phyloP scores from a whole-genome alignment of 2,797 vertebrate species.

The Arctocebus calabarensis region DNA sequence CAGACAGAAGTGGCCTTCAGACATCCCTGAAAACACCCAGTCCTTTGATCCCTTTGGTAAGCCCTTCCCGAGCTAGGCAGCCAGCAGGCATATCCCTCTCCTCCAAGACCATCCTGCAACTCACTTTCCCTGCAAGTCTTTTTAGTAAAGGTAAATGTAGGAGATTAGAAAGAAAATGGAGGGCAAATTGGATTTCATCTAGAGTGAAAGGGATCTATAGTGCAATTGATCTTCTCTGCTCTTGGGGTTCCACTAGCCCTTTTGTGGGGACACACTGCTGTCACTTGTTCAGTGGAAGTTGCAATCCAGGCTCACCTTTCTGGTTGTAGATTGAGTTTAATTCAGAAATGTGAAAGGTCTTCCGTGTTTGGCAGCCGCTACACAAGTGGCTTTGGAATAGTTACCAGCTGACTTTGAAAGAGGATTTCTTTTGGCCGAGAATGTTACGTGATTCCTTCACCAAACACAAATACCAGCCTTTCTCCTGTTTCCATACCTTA shows the following conservation, averaged over 20 bases:
- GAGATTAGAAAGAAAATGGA: constrained; percentile 49
- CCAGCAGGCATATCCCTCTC: not conserved
- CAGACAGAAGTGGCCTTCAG: not conserved
- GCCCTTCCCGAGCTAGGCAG: no score
- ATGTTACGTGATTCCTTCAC: not conserved
- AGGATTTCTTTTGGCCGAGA: not conserved
- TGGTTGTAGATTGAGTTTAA: not conserved
- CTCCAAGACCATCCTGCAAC: fast-evolving
- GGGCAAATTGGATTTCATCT: not conserved
- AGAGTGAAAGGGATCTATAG: not conserved
- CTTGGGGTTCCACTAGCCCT: not conserved
- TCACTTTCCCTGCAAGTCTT: not conserved
- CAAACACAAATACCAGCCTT: not conserved
- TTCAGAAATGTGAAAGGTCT: not conserved
- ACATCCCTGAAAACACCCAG: not conserved
- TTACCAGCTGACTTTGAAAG: not conserved
- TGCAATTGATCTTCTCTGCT: not conserved
- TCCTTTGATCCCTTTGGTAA: not conserved
- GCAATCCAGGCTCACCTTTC: not conserved
- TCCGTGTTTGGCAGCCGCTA: not conserved
- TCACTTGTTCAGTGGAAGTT: not conserved
- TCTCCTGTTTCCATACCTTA: not conserved
- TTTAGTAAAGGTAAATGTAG: not conserved
- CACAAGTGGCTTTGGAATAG: not conserved
- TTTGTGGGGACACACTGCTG: not conserved